Conservation (phyloP, 2,113 vertebrate genomes). For the Coreoperca whiteheadi region DNA sequence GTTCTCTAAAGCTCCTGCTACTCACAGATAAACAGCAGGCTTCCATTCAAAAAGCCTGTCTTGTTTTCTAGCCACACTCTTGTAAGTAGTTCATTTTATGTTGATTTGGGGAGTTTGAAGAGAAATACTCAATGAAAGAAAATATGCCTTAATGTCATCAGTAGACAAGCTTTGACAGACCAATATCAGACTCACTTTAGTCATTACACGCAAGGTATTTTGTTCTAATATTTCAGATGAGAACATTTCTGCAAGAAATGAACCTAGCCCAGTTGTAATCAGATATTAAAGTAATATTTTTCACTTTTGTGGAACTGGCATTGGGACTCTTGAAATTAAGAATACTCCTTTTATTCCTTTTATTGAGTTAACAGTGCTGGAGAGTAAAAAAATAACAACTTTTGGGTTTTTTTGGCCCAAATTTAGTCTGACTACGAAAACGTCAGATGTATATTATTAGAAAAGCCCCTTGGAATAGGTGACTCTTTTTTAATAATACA, state of each 20-base stretch:
- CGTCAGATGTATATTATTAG: neutral
- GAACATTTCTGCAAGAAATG: slow-evolving; percentile 3
- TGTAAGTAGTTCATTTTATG: slow-evolving; percentile 63
- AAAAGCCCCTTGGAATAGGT: slow-evolving; percentile 24
- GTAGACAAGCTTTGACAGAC: slow-evolving; percentile 57
- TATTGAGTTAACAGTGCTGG: slow-evolving; percentile 36
- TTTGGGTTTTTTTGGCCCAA: slow-evolving; percentile 27
- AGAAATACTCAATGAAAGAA: slow-evolving; percentile 36
- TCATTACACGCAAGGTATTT: slow-evolving; percentile 29
- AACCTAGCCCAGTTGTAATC: slow-evolving; percentile 20
- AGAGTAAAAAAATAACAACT: slow-evolving; percentile 6
- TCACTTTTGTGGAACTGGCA: slow-evolving; percentile 60
- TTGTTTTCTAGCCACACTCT: slow-evolving; percentile 34
- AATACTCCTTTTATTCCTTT: slow-evolving; percentile 21
- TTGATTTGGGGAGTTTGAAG: slow-evolving; percentile 42
- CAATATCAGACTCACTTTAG: slow-evolving; percentile 40
- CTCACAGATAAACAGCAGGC: slow-evolving; percentile 32
- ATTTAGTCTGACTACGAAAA: slow-evolving; percentile 30
- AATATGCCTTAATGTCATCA: slow-evolving; percentile 76
- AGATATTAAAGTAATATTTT: slow-evolving; percentile 20
- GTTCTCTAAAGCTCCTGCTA: slow-evolving; percentile 40
- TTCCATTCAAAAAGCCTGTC: slow-evolving; percentile 26
- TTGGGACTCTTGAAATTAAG: slow-evolving; percentile 66
- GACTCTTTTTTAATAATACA: neutral
- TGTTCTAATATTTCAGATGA: slow-evolving; percentile 2